Evolutionary conservation across 2,888 invertebrate genomes (phyloP).

Genomic region (Biston betularia): DNA sequence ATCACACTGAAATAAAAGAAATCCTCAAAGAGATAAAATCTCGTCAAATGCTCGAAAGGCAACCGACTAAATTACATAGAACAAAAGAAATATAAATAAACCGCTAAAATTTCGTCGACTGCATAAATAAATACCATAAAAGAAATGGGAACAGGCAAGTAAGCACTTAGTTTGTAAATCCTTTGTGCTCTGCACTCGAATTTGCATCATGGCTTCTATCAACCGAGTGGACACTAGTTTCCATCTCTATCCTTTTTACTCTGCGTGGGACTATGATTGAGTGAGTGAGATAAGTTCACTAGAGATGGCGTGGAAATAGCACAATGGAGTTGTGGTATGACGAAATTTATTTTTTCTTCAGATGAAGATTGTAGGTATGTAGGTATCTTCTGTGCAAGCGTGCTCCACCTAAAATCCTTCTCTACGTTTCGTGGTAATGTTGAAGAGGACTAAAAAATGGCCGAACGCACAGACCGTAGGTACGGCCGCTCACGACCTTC

Average conservation of each 20-base stretch:
- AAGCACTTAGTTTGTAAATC: slow-evolving; percentile 47
- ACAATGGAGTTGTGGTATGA: slow-evolving; percentile 10
- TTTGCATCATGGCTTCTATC: slow-evolving; percentile 52
- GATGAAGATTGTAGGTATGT: background rate
- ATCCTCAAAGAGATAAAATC: slow-evolving; percentile 2
- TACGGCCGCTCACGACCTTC: too few relatives aligned
- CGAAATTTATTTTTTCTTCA: background rate
- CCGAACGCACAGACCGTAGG: too few relatives aligned
- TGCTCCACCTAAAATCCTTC: too few relatives aligned
- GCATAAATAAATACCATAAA: slow-evolving; percentile 48
- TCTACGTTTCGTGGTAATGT: too few relatives aligned
- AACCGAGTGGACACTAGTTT: slow-evolving; percentile 34
- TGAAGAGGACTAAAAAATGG: too few relatives aligned
- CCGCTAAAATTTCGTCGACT: slow-evolving; percentile 42
- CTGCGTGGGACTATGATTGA: slow-evolving; percentile 26
- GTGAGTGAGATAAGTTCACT: slow-evolving; percentile 32
- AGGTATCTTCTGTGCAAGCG: background rate
- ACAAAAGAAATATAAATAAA: slow-evolving; percentile 32
- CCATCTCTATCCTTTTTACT: slow-evolving; percentile 41
- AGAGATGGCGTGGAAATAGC: slow-evolving; percentile 20
- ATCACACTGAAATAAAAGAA: slow-evolving; percentile 1
- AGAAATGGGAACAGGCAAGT: slow-evolving; percentile 50
- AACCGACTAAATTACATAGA: slow-evolving; percentile 31
- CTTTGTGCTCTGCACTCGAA: slow-evolving; percentile 51
- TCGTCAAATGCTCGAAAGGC: slow-evolving; percentile 12